Base-by-base conservation (phyloP, 2,888 invertebrate genomes). In the Cyaniris semiargus region DNA sequence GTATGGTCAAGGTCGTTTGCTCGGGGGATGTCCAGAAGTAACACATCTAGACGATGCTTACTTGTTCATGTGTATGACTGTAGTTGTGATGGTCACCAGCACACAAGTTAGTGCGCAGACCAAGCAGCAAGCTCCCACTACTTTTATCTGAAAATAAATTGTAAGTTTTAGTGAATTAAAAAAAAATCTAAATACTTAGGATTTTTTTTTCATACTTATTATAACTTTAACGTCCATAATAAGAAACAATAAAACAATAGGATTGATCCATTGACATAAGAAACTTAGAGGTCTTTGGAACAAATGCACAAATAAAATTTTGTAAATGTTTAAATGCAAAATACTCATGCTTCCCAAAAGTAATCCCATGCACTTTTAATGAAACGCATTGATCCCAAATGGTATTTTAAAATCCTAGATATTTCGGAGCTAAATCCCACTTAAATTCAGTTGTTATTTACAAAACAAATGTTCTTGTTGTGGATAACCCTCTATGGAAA, bases 91-190 rank as follows among this genome's bases (percentile, higher is more conserved):
- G 27, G 97, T 97, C 77, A 98, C 97, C 76, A 98, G 94, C 38
- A 98, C 97, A 86, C 98, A 98, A 0, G 97, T 97, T 78, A 98
- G 92, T 7, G 98, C 98, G 84, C 97, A 97, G 75, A 97, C 96
- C 79, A 98, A 93, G 81, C 98, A 98, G 87, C 97, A 97, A 3
- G 97, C 96, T 1, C 98, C 98, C 48, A 97, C 97, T 81, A 98
- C 95, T 92, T 98, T 98, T 86, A 98, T 97, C 98, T 98, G 93
- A 27, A 91, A 91, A 82, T 78, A 81, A 76, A 78, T 3, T 48
- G 31, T 1, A 34, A 34, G 6, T 6, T 6, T 34, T 34, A 34
- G 34, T 34, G 34, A 34, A 6, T 34, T n/a, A n/a, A n/a, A 34
- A 31, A 31, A 27, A 27, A 27, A 1, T 2, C 31, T 34, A 7